Base-by-base conservation (phyloP, 2,113 vertebrate genomes). In the Eupsittula cactorum region DNA sequence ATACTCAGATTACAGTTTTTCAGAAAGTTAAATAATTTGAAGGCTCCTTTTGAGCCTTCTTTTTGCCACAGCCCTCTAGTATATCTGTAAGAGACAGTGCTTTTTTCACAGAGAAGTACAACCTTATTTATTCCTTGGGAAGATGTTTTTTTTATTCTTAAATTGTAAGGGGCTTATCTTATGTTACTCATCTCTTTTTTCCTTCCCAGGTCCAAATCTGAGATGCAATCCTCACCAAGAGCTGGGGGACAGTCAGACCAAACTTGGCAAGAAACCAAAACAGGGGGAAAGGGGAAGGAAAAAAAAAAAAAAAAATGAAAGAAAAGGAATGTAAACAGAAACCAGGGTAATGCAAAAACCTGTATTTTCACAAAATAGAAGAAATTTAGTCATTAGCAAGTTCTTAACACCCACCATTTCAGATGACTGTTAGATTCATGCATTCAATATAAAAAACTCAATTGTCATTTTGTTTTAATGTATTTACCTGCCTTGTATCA, bases 401-500 rank as follows among this genome's bases (percentile, higher is more conserved):
- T 92, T 83, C 86, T 93, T 74, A 92, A 80, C 75, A 91, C 59
- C 71, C 75, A 93, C 83, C 57, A 78, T 82, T 93, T 87, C 93
- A 85, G 70, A 83, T n/a, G 28, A 92, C 81, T 23, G 5, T 84
- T 82, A 93, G 57, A 86, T 94, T 92, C 49, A 78, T 62, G 90
- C 80, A 93, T 91, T 86, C 82, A 70, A 31, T 93, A 94, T 53
- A 95, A 94, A 93, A 96, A 97, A 90, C 68, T 95, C 87, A 80
- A 97, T 80, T 88, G 92, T 92, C 88, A 95, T 93, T 96, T 96
- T 97, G 90, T 94, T 97, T 96, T 87, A 96, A 96, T 94, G 88
- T 96, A 97, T 97, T 97, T 95, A 97, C 96, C 97, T 97, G 91
- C 68, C 86, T 97, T 83, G 74, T 88, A 92, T 94, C 96, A 94